phyloP scores from a whole-genome alignment of 2,797 vertebrate species.

The Sebastolobus alascanus region DNA sequence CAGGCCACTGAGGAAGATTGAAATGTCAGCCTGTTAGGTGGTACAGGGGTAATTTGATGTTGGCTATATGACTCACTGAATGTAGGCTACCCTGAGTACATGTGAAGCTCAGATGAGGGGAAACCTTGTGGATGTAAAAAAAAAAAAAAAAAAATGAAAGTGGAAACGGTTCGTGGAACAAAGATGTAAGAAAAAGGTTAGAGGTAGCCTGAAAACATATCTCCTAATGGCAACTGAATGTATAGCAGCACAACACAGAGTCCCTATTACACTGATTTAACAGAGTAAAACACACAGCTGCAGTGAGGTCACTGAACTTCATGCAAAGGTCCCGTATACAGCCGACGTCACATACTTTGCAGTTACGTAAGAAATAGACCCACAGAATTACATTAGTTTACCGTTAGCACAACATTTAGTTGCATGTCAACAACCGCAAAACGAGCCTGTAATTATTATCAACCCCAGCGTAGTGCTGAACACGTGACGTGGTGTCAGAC shows the following conservation, averaged over 20 bases:
- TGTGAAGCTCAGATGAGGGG: not conserved
- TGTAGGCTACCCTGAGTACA: not conserved
- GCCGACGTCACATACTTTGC: not conserved
- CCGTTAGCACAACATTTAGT: not conserved
- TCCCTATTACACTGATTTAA: not conserved
- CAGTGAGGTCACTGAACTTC: constrained; percentile 1
- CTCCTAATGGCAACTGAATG: not conserved
- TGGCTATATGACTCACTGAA: constrained; percentile 1
- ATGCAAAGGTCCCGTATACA: not conserved
- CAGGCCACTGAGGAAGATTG: constrained; percentile 10
- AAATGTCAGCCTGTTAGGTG: not conserved
- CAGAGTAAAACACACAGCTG: not conserved
- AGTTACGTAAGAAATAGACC: not conserved
- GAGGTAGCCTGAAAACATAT: fast-evolving
- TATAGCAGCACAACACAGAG: not conserved
- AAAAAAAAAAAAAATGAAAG: not conserved
- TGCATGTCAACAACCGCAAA: constrained; percentile 2
- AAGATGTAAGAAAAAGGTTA: not conserved
- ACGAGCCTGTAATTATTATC: not conserved
- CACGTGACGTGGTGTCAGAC: constrained; percentile 8
- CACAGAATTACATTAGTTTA: not conserved
- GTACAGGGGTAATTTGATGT: constrained; percentile 1
- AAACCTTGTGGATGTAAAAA: not conserved
- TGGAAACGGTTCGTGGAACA: not conserved
- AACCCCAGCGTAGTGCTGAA: fast-evolving